A percentile compares a stretch with the other conserved stretches of the same genome.
Conservation (phyloP, 2,888 invertebrate species). For the Lasioglossum zephyrum region DNA sequence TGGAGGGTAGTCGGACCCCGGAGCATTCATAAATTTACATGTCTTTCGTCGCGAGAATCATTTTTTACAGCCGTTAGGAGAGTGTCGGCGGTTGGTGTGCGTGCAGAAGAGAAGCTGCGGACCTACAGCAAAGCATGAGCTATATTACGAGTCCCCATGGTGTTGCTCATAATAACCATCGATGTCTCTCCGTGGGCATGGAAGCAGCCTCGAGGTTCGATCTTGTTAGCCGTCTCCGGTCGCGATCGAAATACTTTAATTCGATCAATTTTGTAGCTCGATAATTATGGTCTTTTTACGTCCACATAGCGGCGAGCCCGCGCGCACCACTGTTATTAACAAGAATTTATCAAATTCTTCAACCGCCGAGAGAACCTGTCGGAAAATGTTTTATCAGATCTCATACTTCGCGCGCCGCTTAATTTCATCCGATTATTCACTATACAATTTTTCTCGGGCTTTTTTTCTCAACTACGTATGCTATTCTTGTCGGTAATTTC, state of each 20-base stretch:
- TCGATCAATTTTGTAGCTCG: constrained; percentile 8
- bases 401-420: not conserved
- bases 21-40: constrained; percentile 83
- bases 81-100: constrained; percentile 57
- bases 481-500: not conserved
- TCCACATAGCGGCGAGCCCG: not conserved
- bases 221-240: constrained; percentile 64
- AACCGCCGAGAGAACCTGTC: not conserved
- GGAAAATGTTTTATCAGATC: not conserved
- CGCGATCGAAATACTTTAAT: constrained; percentile 52
- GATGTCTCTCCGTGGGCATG: constrained; percentile 74
- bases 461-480: not conserved
- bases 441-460: not conserved
- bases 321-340: constrained; percentile 20
- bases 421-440: not conserved
- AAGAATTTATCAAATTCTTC: constrained; percentile 6
- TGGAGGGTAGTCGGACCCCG: constrained; percentile 62
- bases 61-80: constrained; percentile 81
- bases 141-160: constrained; percentile 80
- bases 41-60: constrained; percentile 82
- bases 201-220: constrained; percentile 61
- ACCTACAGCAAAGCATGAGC: constrained; percentile 80
- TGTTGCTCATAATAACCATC: constrained; percentile 82
- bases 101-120: constrained; percentile 67
- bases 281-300: constrained; percentile 24